phyloP scores from a whole-genome alignment of 2,888 invertebrate species.

The Orthosia gracilis region DNA sequence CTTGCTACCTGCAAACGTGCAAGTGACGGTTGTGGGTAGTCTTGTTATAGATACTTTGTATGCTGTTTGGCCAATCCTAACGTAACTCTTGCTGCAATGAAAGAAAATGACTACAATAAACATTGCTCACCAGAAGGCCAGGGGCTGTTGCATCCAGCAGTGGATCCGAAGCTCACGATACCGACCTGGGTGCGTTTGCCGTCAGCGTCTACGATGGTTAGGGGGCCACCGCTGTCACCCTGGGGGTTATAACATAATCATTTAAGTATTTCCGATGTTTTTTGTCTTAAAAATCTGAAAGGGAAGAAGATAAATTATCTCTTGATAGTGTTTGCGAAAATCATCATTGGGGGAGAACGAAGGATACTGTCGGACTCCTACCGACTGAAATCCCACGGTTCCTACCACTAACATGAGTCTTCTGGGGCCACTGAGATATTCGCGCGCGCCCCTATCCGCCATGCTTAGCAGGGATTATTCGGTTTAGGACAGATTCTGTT shows the following conservation, averaged over 20 bases:
- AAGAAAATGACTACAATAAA: not conserved
- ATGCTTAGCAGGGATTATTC: no score
- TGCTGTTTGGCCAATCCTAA: not conserved
- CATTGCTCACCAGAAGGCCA: constrained; percentile 78
- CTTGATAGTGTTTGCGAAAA: not conserved
- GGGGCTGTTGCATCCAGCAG: constrained; percentile 81
- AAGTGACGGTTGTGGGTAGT: not conserved
- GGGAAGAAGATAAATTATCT: not conserved
- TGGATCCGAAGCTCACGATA: constrained; percentile 83
- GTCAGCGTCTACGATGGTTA: constrained; percentile 79
- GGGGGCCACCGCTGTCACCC: constrained; percentile 85
- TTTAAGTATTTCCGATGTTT: not conserved
- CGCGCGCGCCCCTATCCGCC: no score
- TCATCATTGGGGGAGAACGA: not conserved
- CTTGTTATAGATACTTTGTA: not conserved
- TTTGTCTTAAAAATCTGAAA: not conserved
- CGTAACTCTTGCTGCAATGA: no score
- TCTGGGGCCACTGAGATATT: no score
- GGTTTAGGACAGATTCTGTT: no score
- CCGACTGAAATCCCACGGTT: not conserved
- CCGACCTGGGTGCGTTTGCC: constrained; percentile 81
- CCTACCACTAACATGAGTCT: not conserved
- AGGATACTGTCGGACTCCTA: not conserved
- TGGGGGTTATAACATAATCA: constrained; percentile 41
- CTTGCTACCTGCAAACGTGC: no score